Evolutionary conservation across 2,888 invertebrate genomes (phyloP), one percentile per base, ranked within the genome.

Genomic region (Dolichopus griseipennis): DNA sequence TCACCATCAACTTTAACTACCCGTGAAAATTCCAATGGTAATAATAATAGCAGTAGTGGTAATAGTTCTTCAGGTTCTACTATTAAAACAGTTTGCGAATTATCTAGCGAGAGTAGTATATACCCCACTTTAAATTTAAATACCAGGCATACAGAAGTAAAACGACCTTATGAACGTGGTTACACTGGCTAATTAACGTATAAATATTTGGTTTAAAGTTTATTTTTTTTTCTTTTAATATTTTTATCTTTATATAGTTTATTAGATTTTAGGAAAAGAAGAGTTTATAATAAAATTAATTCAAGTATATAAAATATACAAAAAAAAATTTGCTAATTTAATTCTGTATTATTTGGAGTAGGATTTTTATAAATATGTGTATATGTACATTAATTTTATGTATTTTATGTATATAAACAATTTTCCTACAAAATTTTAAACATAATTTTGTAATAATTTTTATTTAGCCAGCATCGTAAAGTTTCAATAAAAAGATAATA

Each of bases 111-210:
- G 27, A 83, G 83, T 62, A 52, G 52, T 34, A 72, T 84, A 18
- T 84, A 84, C 74, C 84, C 85, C 63, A 83, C 86, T 61, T 80
- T 86, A 64, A 85, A 85, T 68, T 83, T 86, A 73, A 86, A 86
- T 73, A 86, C 86, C 37, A 83, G 86, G 75, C 86, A 86, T 75
- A 78, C 78, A 69, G 81, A 80, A 37, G 79, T 79, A 2, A 79
- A 81, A 71, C 77, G 75, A 70, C 78, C 78, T 9, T 81, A 76
- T 67, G 81, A 80, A 68, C 73, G 81, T 67, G 78, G 80, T 33
- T 80, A 78, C 70, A 78, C 77, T 68, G 79, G 77, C 73, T 75
- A 77, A 75, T 72, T 27, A 71, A 72, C 27, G 5, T 18, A 27
- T 63, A 33, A 27, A 52, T 52, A 18, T 52, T 52, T 52, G 52